A percentile compares a stretch with the other conserved stretches of the same genome.
phyloP scores from a whole-genome alignment of 2,113 vertebrate genomes.

The Aepyceros melampus region DNA sequence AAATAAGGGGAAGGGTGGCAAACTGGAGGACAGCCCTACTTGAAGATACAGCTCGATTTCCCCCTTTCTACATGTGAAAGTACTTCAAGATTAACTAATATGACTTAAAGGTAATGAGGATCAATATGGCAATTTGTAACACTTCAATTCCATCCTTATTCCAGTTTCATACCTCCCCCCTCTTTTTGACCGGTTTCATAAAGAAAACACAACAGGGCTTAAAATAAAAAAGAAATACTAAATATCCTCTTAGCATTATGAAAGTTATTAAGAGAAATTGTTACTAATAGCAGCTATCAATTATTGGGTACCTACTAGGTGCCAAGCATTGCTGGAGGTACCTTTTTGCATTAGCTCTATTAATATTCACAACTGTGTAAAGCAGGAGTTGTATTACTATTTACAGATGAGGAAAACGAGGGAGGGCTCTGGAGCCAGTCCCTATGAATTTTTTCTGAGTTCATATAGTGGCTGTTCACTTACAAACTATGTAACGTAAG shows the following conservation, averaged over 20 bases:
- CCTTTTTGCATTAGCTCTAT: neutral
- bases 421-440: neutral
- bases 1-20: neutral
- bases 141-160: neutral
- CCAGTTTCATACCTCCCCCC: neutral
- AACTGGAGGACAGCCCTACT: neutral
- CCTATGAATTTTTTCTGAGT: neutral
- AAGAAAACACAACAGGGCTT: slow-evolving; percentile 1
- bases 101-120: neutral
- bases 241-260: neutral
- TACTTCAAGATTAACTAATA: neutral
- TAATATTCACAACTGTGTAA: neutral
- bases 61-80: neutral
- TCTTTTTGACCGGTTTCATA: neutral
- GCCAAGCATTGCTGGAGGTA: neutral
- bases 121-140: neutral
- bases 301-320: neutral
- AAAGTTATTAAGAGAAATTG: neutral
- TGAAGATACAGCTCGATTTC: neutral
- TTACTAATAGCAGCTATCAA: neutral
- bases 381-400: neutral
- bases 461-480: neutral
- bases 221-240: slow-evolving; percentile 11
- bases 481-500: neutral
- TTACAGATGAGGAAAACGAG: neutral